Evolutionary conservation across 2,888 invertebrate genomes (phyloP), one percentile per base, ranked within the genome.

Genomic region (Drosophila koepferae): DNA sequence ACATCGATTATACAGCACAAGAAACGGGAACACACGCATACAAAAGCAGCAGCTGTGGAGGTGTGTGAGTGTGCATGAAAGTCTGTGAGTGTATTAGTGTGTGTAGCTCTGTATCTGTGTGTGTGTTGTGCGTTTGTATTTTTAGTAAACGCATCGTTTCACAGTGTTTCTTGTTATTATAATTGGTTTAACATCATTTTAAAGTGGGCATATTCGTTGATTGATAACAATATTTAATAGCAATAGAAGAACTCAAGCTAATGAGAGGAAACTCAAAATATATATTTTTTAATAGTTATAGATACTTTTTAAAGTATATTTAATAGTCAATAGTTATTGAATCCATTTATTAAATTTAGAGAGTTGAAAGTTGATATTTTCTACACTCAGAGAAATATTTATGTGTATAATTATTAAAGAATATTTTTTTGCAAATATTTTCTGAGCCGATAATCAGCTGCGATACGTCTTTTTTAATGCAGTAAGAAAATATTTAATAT

Each of bases 1-100:
- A 77, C 74, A 80, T 80, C 69, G 80, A 80, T 80, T 80, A 80
- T 74, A 80, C 80, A 80, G 77, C 63, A 59, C 59, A 31, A 40
- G 60, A 79, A 72, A 73, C 12, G 59, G 55, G 70, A 66, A 28
- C 66, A 67, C 67, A 73, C 71, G 53, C 70, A 71, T 48, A 65
- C 62, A 40, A 55, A 40, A 48, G n/a, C 16, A 3, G 5, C 18
- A 10, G 10, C 56, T 28, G 16, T 43, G 28, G 12, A 10, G 6
- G 18, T 34, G 36, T 16, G 20, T 20, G 23, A 3, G 23, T 2
- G 23, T 3, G 23, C 3, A 23, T 23, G 23, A 23, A 23, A 20
- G 20, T 20, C 2, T 20, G 20, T 20, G 2, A 20, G 20, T 20
- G 20, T 20, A 20, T 20, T 1, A 1, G 20, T 44, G 14, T 18